Conservation (phyloP, 2,888 invertebrate genomes). For the Dysmachus trigonus region DNA sequence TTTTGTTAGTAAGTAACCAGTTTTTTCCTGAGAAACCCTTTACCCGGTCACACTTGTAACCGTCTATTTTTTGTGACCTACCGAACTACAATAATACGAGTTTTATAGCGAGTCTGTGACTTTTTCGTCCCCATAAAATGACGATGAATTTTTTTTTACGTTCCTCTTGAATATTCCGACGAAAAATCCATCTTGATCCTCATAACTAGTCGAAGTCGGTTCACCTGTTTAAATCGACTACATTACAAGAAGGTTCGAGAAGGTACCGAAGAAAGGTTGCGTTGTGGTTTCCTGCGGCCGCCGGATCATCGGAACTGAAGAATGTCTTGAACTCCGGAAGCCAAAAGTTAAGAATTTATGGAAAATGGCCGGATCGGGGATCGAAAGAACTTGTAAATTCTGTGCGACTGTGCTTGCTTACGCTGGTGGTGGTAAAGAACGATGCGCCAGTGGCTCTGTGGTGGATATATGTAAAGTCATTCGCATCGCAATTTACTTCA, state of each 20-base stretch:
- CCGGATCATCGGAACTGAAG: neutral
- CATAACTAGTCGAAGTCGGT: neutral
- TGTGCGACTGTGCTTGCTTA: neutral
- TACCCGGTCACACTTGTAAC: neutral
- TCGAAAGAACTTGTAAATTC: neutral
- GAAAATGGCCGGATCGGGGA: neutral
- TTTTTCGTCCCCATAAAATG: neutral
- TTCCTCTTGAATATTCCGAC: neutral
- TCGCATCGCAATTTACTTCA: slow-evolving; percentile 23
- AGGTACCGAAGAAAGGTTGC: neutral
- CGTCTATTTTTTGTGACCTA: neutral
- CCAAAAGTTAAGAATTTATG: neutral
- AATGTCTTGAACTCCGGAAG: slow-evolving; percentile 20
- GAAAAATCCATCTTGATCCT: neutral
- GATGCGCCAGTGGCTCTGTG: neutral
- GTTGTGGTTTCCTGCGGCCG: neutral
- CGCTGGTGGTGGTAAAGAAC: neutral
- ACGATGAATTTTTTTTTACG: neutral
- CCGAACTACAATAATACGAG: neutral
- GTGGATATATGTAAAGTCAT: neutral
- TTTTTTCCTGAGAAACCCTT: neutral
- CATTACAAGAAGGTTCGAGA: neutral
- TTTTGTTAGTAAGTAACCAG: neutral
- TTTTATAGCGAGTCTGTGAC: neutral
- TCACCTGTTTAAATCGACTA: neutral